Conservation (phyloP, 2,888 invertebrate species). For the Drosophila ezoana region DNA sequence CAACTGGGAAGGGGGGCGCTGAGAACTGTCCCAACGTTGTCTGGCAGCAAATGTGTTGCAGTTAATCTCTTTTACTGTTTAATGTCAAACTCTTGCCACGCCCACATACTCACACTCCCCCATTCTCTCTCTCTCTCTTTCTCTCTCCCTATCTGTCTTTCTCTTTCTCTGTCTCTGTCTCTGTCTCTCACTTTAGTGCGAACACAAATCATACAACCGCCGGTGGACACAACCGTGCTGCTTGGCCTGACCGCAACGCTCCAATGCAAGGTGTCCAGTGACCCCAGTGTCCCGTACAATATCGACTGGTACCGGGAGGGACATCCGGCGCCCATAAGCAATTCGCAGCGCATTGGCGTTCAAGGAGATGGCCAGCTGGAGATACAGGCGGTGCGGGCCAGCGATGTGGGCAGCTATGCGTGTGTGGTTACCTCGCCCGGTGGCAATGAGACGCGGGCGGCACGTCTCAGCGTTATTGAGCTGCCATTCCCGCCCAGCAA, state of each 20-base stretch:
- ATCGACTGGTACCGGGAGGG: slow-evolving; percentile 95
- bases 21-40: slow-evolving; percentile 1
- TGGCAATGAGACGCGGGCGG: slow-evolving; percentile 96
- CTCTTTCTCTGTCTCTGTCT: not conserved
- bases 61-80: slow-evolving; percentile 58
- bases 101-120: not conserved
- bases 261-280: slow-evolving; percentile 97
- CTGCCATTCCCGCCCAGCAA: slow-evolving; percentile 97
- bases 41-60: slow-evolving; percentile 17
- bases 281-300: slow-evolving; percentile 93
- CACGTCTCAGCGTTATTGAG: slow-evolving; percentile 95
- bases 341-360: slow-evolving; percentile 90
- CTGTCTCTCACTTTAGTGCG: slow-evolving; percentile 87
- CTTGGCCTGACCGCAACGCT: slow-evolving; percentile 96
- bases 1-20: not conserved
- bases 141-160: too few species aligned
- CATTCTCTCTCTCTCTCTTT: slow-evolving; percentile 49
- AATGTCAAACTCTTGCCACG: slow-evolving; percentile 28
- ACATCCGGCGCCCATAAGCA: slow-evolving; percentile 88
- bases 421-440: slow-evolving; percentile 95
- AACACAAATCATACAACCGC: slow-evolving; percentile 97
- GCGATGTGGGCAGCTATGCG: slow-evolving; percentile 97
- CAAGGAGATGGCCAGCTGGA: slow-evolving; percentile 93
- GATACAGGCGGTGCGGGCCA: slow-evolving; percentile 94
- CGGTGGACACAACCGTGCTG: slow-evolving; percentile 95